Evolutionary conservation across 2,113 vertebrate genomes (phyloP).

Genomic region (Triplophysa dalaica): DNA sequence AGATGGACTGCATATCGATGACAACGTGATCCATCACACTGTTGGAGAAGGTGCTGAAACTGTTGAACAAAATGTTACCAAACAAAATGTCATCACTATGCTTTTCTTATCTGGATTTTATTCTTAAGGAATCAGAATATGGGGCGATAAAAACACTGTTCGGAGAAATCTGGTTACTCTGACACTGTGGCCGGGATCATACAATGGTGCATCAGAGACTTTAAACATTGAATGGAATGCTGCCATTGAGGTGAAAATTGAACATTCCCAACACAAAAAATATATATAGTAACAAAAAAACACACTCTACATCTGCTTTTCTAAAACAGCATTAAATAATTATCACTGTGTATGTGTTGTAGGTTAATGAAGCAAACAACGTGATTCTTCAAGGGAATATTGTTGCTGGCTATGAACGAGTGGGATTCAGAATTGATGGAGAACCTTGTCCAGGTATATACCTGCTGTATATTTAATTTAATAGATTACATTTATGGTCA

Average conservation of each 20-base stretch:
- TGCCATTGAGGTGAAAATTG: constrained; percentile 75
- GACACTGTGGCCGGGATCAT: constrained; percentile 79
- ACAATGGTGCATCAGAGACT: constrained; percentile 73
- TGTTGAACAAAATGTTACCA: too few relatives aligned
- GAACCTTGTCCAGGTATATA: constrained; percentile 82
- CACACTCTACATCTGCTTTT: too few relatives aligned
- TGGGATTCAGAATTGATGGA: constrained; percentile 79
- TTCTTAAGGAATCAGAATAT: constrained; percentile 75
- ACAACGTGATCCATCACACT: constrained; percentile 81
- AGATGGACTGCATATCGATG: constrained; percentile 74
- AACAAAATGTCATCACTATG: neutral
- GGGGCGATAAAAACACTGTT: constrained; percentile 70
- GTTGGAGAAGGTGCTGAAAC: constrained; percentile 80
- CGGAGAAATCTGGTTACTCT: constrained; percentile 80
- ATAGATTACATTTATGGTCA: too few relatives aligned
- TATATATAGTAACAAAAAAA: too few relatives aligned
- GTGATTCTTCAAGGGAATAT: constrained; percentile 80
- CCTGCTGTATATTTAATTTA: neutral
- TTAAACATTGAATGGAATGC: constrained; percentile 78
- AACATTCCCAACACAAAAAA: too few relatives aligned
- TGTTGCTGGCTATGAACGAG: constrained; percentile 82
- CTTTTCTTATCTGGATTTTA: neutral
- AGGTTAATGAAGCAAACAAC: constrained; percentile 75
- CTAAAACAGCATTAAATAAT: too few relatives aligned
- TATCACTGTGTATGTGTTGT: neutral